phyloP scores from a whole-genome alignment of 2,888 invertebrate species.

The Melinaea menophilus region DNA sequence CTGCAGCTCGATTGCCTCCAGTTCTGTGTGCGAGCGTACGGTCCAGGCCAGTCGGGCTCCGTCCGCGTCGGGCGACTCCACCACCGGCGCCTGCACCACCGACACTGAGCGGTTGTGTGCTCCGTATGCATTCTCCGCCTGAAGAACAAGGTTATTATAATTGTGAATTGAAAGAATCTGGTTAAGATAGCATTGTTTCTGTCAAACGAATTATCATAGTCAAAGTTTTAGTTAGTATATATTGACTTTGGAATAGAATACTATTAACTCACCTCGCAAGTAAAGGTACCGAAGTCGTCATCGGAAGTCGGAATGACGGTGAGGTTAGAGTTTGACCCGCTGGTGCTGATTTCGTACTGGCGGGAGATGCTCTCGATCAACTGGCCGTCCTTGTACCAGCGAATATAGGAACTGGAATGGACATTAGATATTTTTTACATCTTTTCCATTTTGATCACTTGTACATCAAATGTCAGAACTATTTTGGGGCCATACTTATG shows the following conservation, averaged over 20 bases:
- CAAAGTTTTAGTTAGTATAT: too few species aligned
- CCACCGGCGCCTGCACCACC: constrained; percentile 57
- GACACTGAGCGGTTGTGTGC: constrained; percentile 60
- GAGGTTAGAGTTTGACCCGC: constrained; percentile 53
- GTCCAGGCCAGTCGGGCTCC: constrained; percentile 52
- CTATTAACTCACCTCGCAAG: constrained; percentile 54
- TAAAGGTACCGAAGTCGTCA: constrained; percentile 61
- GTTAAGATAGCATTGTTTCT: too few species aligned
- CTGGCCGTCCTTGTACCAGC: constrained; percentile 61
- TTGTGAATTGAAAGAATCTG: too few species aligned
- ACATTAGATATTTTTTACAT: neutral
- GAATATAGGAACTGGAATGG: constrained; percentile 49
- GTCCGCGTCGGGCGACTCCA: constrained; percentile 48
- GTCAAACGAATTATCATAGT: too few species aligned
- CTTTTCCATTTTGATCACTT: neutral
- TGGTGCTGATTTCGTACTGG: constrained; percentile 45
- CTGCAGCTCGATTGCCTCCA: constrained; percentile 51
- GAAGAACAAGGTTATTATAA: constrained; percentile 13
- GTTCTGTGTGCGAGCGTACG: constrained; percentile 57
- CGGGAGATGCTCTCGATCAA: constrained; percentile 43
- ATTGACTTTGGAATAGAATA: too few species aligned
- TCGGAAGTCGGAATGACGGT: constrained; percentile 50
- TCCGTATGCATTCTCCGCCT: constrained; percentile 60
- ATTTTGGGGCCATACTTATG: too few species aligned
- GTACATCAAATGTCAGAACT: too few species aligned